A percentile compares a stretch with the other conserved stretches of the same genome.
Evolutionary conservation across 37 sponge, comb jelly and placozoan genomes (phyloP).

Genomic region (Tethya wilhelma): DNA sequence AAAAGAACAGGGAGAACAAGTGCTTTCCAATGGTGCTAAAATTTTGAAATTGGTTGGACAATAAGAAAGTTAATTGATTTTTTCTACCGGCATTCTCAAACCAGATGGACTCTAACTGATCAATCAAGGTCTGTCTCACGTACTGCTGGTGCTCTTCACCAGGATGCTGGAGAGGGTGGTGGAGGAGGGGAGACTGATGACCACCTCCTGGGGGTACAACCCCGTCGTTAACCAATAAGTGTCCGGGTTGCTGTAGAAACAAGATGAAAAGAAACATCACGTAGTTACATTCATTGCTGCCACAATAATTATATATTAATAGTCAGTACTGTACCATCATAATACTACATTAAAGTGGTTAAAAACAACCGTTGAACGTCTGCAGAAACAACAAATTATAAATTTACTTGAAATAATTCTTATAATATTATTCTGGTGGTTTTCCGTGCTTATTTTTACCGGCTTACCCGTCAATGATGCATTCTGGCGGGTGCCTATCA

Average conservation of each 20-base stretch:
- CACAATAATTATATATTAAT: too few relatives aligned
- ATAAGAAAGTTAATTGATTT: not conserved
- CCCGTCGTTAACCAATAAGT: conserved; percentile 86
- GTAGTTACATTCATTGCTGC: not conserved
- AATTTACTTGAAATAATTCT: too few relatives aligned
- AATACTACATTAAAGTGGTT: too few relatives aligned
- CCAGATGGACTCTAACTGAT: too few relatives aligned
- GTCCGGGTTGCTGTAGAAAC: conserved; percentile 56
- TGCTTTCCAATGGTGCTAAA: too few relatives aligned
- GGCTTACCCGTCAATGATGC: conserved; percentile 80
- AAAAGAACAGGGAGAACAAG: too few relatives aligned
- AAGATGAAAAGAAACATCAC: not conserved
- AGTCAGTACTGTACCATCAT: too few relatives aligned
- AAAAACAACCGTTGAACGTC: too few relatives aligned
- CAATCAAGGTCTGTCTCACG: too few relatives aligned
- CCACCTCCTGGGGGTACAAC: conserved; percentile 81
- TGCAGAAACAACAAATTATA: too few relatives aligned
- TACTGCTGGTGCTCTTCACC: conserved; percentile 15
- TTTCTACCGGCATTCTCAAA: too few relatives aligned
- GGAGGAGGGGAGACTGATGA: conserved; percentile 53
- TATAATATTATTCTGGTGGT: not conserved
- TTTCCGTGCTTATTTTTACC: not conserved
- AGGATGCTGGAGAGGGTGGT: conserved; percentile 6
- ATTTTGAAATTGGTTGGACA: too few relatives aligned
- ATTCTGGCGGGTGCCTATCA: conserved; percentile 65